Conservation (phyloP, 2,797 vertebrate species). For the Merluccius polli region DNA sequence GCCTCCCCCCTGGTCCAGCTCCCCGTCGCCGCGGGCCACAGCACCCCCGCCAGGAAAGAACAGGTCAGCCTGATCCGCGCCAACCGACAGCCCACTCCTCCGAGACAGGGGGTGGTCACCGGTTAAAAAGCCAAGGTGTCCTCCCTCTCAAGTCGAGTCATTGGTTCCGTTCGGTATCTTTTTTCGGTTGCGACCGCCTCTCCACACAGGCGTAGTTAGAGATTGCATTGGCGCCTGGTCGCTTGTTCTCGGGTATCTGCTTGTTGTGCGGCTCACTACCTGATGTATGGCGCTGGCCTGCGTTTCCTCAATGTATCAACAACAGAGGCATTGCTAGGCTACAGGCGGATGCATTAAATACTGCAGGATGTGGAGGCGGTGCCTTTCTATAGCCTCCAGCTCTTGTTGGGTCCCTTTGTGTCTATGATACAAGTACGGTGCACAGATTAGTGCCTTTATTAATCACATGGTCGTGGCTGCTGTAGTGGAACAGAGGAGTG, state of each 20-base stretch:
- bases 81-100: not conserved
- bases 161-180: not conserved
- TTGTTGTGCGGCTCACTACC: not conserved
- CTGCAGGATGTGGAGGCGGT: not conserved
- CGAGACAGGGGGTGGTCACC: not conserved
- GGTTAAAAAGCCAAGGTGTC: not conserved
- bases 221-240: not conserved
- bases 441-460: not conserved
- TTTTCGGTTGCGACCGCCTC: not conserved
- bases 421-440: not conserved
- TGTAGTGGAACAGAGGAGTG: not conserved
- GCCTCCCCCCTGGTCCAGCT: conserved; percentile 66
- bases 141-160: not conserved
- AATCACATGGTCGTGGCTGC: not conserved
- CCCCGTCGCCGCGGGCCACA: conserved; percentile 78
- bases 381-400: not conserved
- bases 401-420: not conserved
- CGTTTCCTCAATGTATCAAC: not conserved
- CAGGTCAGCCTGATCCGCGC: conserved; percentile 66
- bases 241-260: not conserved
- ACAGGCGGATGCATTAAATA: not conserved
- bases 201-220: not conserved
- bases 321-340: not conserved
- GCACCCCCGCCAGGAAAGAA: conserved; percentile 81
- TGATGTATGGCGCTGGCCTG: not conserved